A percentile compares a stretch with the other conserved stretches of the same genome.
Conservation (phyloP, 2,797 vertebrate genomes). For the Cynodonichthys magdalenae region DNA sequence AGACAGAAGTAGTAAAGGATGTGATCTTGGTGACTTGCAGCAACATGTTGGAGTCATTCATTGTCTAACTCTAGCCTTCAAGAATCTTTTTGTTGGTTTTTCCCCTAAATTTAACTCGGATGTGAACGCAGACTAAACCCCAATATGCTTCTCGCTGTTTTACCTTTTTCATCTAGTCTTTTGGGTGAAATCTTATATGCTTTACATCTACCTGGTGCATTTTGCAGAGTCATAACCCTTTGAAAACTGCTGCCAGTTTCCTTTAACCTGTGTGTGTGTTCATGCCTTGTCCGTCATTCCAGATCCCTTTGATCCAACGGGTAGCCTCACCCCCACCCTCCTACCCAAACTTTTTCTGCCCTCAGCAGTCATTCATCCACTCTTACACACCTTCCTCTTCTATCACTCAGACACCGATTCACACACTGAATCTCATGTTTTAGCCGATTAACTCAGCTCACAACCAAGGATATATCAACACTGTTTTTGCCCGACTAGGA, state of each 20-base stretch:
- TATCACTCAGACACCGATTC: slow-evolving; percentile 28
- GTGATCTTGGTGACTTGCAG: slow-evolving; percentile 5
- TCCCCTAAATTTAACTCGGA: slow-evolving; percentile 1
- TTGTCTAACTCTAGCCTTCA: not conserved
- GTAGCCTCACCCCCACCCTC: slow-evolving; percentile 59
- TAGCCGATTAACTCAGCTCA: slow-evolving; percentile 22
- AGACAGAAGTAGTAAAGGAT: slow-evolving; percentile 4
- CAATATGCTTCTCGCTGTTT: slow-evolving; percentile 22
- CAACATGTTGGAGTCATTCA: not conserved
- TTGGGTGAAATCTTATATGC: not conserved
- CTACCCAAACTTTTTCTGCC: slow-evolving; percentile 61
- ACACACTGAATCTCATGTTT: slow-evolving; percentile 20
- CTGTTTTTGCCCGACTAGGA: slow-evolving; percentile 36
- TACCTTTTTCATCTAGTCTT: not conserved
- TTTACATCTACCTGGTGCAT: not conserved
- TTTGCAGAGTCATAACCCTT: slow-evolving; percentile 32
- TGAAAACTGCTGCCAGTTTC: slow-evolving; percentile 7
- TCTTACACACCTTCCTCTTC: slow-evolving; percentile 51
- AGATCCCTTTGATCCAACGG: slow-evolving; percentile 64
- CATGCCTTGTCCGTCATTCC: slow-evolving; percentile 24
- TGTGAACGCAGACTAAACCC: slow-evolving; percentile 18
- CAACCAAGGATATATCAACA: slow-evolving; percentile 45
- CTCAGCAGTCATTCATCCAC: slow-evolving; percentile 66
- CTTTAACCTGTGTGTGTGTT: not conserved
- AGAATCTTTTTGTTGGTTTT: slow-evolving; percentile 9